Evolutionary conservation across 2,113 vertebrate species (phyloP).

Genomic region (Hemichromis elongatus): DNA sequence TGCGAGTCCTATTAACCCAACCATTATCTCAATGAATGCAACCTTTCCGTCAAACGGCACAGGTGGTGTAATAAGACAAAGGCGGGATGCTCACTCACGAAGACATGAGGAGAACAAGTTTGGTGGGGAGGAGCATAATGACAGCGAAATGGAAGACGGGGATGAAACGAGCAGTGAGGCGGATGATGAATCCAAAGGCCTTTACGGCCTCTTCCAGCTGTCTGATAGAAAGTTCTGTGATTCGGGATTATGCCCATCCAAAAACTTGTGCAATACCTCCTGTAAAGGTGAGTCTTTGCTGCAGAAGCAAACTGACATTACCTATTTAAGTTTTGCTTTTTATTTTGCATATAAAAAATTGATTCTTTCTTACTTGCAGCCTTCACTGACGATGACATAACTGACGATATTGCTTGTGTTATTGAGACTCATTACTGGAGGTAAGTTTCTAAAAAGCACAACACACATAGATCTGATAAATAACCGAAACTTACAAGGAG

Average conservation of each 20-base stretch:
- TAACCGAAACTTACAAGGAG: neutral
- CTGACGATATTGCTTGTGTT: constrained; percentile 35
- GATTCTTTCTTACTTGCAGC: neutral
- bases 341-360: neutral
- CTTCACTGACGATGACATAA: constrained; percentile 40
- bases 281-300: neutral
- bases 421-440: neutral
- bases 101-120: too few species aligned
- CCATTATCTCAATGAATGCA: too few species aligned
- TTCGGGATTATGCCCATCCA: neutral
- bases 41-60: too few species aligned
- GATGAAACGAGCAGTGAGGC: neutral
- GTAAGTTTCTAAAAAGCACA: constrained; percentile 19
- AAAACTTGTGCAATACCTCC: neutral
- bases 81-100: too few species aligned
- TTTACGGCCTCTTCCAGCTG: neutral
- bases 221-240: neutral
- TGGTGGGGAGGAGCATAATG: too few species aligned
- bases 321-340: neutral
- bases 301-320: neutral
- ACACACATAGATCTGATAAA: neutral
- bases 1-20: too few species aligned
- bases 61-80: too few species aligned
- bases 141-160: neutral
- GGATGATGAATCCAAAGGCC: neutral